Percentiles rank a stretch among this genome's conserved stretches.
phyloP scores from a whole-genome alignment of 2,797 vertebrate species.

The Enteromius unitaeniatus region DNA sequence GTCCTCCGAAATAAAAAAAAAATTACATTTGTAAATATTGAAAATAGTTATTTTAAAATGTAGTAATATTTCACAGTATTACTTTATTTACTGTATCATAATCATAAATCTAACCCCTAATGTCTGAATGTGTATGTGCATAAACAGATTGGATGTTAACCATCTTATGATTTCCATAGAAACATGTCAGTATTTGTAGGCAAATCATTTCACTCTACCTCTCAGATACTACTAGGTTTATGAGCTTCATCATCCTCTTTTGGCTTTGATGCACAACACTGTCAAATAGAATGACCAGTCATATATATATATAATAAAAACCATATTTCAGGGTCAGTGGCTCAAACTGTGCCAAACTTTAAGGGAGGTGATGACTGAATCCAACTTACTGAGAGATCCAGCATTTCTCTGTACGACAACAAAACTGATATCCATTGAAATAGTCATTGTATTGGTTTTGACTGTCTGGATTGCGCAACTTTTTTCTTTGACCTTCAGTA shows the following conservation, averaged over 20 bases:
- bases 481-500: neutral
- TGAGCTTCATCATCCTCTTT: constrained; percentile 4
- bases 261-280: constrained; percentile 17
- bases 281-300: constrained; percentile 19
- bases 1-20: neutral
- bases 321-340: constrained; percentile 1
- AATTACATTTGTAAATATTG: neutral
- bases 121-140: neutral
- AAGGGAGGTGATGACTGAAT: constrained; percentile 19
- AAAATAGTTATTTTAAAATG: neutral
- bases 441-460: constrained; percentile 17
- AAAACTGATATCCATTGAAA: constrained; percentile 21
- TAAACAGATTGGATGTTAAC: neutral
- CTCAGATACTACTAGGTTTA: neutral
- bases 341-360: constrained; percentile 8
- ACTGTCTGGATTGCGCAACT: neutral
- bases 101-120: neutral
- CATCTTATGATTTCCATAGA: neutral
- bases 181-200: neutral
- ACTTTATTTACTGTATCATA: neutral
- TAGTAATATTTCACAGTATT: neutral
- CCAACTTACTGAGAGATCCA: constrained; percentile 9
- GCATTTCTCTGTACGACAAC: constrained; percentile 10
- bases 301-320: constrained; percentile 24
- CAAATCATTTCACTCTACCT: neutral